Percentiles rank a stretch among this genome's conserved stretches.
phyloP scores from a whole-genome alignment of 1,140 invertebrate species.

The Drosophila suzukii region DNA sequence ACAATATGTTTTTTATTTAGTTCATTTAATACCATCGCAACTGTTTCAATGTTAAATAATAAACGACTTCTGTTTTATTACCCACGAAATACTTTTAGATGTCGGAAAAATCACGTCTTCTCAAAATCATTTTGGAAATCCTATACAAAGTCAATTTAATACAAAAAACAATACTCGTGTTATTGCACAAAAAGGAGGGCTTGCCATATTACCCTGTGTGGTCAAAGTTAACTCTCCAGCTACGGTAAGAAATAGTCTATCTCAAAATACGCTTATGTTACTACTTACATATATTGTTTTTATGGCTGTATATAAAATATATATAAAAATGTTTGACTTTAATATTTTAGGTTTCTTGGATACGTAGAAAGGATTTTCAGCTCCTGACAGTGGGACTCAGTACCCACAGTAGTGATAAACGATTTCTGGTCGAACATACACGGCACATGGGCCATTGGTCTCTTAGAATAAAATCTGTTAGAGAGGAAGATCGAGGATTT shows the following conservation, averaged over 20 bases:
- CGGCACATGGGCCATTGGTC: constrained; percentile 90
- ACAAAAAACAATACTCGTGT: constrained; percentile 87
- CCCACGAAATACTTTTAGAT: constrained; percentile 49
- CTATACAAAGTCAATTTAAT: constrained; percentile 82
- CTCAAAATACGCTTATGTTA: neutral
- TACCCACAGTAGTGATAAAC: constrained; percentile 90
- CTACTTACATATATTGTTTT: too few relatives aligned
- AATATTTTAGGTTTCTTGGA: constrained; percentile 88
- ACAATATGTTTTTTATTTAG: too few relatives aligned
- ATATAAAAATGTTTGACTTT: neutral
- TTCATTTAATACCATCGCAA: too few relatives aligned
- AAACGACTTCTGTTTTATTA: neutral
- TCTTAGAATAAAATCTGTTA: constrained; percentile 89
- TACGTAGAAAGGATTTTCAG: constrained; percentile 89
- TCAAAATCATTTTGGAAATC: constrained; percentile 79
- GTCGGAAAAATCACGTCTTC: constrained; percentile 75
- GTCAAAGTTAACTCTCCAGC: constrained; percentile 89
- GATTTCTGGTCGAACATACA: constrained; percentile 92
- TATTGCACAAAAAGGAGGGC: constrained; percentile 89
- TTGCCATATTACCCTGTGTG: constrained; percentile 89
- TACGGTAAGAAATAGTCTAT: constrained; percentile 87
- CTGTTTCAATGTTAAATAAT: neutral
- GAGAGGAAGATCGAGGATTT: constrained; percentile 89
- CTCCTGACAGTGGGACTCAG: constrained; percentile 90
- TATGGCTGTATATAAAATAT: too few relatives aligned